Conservation (phyloP, 1,140 invertebrate genomes). For the Rhyacophila brunnea region DNA sequence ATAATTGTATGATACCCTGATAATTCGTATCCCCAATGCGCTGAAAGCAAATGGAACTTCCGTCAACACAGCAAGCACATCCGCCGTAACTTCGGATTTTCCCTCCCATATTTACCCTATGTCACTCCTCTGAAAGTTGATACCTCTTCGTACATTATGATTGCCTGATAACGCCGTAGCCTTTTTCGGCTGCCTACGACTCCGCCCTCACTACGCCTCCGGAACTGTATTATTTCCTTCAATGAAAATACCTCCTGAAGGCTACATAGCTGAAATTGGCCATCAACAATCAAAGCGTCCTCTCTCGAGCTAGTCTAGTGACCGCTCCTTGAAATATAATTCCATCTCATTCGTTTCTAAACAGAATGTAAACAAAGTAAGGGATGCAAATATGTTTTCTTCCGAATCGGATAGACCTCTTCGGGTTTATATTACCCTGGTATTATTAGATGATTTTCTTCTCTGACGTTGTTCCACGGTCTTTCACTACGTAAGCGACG, state of each 20-base stretch:
- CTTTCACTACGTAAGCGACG: background rate
- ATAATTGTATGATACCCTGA: conserved; percentile 16
- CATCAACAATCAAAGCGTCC: no score
- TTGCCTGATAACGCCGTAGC: conserved; percentile 26
- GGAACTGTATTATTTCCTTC: background rate
- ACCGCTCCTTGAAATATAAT: no score
- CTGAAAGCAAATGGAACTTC: conserved; percentile 33
- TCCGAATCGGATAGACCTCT: conserved; percentile 5
- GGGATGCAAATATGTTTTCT: no score
- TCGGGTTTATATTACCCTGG: conserved; percentile 13
- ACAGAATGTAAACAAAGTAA: no score
- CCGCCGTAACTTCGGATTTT: conserved; percentile 2
- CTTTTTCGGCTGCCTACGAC: conserved; percentile 26
- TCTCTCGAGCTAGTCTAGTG: no score
- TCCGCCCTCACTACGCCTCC: conserved; percentile 21
- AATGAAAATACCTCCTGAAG: no score
- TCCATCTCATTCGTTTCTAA: no score
- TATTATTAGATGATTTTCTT: conserved; percentile 25
- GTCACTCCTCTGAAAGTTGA: background rate
- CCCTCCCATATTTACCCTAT: background rate
- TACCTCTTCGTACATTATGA: background rate
- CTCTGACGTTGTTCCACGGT: conserved; percentile 30
- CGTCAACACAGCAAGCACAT: conserved; percentile 3
- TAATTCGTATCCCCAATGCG: conserved; percentile 22
- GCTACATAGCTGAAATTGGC: no score